A percentile compares a stretch with the other conserved stretches of the same genome.
Evolutionary conservation across 1,140 invertebrate genomes (phyloP).

Genomic region (Neuroterus valhalla): DNA sequence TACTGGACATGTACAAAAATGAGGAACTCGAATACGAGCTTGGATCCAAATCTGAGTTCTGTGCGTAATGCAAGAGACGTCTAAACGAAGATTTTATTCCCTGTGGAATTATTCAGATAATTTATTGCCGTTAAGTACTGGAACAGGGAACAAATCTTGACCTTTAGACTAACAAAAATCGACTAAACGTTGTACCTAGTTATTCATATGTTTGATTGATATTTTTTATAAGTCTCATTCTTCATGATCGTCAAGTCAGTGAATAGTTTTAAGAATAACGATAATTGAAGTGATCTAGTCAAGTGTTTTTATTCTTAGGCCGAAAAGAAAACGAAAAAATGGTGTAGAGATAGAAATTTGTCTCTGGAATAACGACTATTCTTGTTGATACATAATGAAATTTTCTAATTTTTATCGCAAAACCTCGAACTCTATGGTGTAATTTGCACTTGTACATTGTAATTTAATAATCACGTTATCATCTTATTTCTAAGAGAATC

Average conservation of each 20-base stretch:
- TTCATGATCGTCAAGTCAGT: constrained; percentile 61
- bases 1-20: constrained; percentile 96
- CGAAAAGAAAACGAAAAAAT: constrained; percentile 13
- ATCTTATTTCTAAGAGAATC: neutral
- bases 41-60: constrained; percentile 92
- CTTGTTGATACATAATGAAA: neutral
- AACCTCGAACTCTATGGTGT: constrained; percentile 13
- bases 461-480: neutral
- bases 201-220: constrained; percentile 63
- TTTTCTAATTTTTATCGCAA: constrained; percentile 26
- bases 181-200: constrained; percentile 60
- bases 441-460: neutral
- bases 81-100: constrained; percentile 35
- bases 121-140: constrained; percentile 68
- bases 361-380: constrained; percentile 3
- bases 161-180: constrained; percentile 58
- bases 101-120: constrained; percentile 57
- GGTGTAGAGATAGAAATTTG: neutral
- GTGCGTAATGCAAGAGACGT: constrained; percentile 75
- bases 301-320: constrained; percentile 56
- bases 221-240: constrained; percentile 73
- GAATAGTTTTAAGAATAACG: constrained; percentile 56
- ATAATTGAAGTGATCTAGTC: constrained; percentile 73
- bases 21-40: constrained; percentile 95
- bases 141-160: constrained; percentile 74